Evolutionary conservation across 2,888 invertebrate genomes (phyloP).

Genomic region (Latheticus oryzae): DNA sequence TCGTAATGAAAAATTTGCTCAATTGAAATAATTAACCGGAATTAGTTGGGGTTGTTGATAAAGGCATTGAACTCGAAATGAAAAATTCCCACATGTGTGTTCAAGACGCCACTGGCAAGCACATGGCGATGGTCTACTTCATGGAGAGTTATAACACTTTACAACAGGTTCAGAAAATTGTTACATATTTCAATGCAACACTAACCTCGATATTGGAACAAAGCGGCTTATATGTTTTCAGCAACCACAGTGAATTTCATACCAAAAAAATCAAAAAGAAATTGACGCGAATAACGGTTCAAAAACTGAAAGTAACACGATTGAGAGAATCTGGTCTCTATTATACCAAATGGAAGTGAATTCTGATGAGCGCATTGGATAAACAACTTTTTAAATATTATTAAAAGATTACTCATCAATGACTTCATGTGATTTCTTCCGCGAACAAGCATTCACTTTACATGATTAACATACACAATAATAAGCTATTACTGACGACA

Average conservation of each 20-base stretch:
- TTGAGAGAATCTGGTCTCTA: constrained; percentile 11
- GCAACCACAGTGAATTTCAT: no score
- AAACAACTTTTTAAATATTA: constrained; percentile 17
- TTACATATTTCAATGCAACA: constrained; percentile 43
- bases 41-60: constrained; percentile 24
- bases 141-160: constrained; percentile 47
- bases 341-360: constrained; percentile 19
- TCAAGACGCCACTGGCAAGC: constrained; percentile 17
- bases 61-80: constrained; percentile 36
- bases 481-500: no score
- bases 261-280: no score
- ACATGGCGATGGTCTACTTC: constrained; percentile 42
- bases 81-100: constrained; percentile 26
- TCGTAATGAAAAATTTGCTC: constrained; percentile 21
- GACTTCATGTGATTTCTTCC: constrained; percentile 20
- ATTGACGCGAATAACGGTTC: constrained; percentile 26
- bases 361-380: constrained; percentile 23
- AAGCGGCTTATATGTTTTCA: constrained; percentile 1
- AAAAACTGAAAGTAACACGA: constrained; percentile 34
- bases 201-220: constrained; percentile 39
- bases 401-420: constrained; percentile 22
- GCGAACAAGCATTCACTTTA: constrained; percentile 21
- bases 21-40: constrained; percentile 29
- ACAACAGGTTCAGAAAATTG: constrained; percentile 45
- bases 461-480: background rate